phyloP scores from a whole-genome alignment of 1,140 invertebrate species.

The Teleopsis dalmanni region DNA sequence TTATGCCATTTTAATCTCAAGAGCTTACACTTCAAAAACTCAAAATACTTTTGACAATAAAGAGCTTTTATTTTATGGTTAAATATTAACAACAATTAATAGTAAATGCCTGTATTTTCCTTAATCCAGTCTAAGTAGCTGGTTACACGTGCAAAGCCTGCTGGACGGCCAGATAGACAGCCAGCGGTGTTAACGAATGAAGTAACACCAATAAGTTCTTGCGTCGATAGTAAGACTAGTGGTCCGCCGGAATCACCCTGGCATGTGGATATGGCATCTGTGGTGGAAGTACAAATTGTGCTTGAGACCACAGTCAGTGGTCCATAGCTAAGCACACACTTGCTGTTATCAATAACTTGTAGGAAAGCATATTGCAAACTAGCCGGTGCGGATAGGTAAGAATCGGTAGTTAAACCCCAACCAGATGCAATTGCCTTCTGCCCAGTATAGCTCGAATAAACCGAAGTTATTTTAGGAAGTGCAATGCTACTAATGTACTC shows the following conservation, averaged over 20 bases:
- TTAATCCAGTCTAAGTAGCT: slow-evolving; percentile 50
- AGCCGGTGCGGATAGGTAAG: slow-evolving; percentile 25
- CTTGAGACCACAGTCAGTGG: slow-evolving; percentile 9
- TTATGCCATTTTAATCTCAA: too few species aligned
- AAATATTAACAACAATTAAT: slow-evolving; percentile 1
- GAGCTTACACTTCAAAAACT: too few species aligned
- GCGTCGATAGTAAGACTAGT: slow-evolving; percentile 26
- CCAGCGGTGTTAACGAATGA: slow-evolving; percentile 48
- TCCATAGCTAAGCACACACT: slow-evolving; percentile 19
- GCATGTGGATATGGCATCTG: slow-evolving; percentile 27
- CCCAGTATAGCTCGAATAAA: slow-evolving; percentile 20
- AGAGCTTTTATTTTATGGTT: too few species aligned
- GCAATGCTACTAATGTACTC: slow-evolving; percentile 19
- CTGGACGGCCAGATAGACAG: slow-evolving; percentile 47
- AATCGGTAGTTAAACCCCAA: slow-evolving; percentile 38
- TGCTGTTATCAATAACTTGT: slow-evolving; percentile 22
- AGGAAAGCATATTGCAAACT: slow-evolving; percentile 25
- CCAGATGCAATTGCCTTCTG: slow-evolving; percentile 30
- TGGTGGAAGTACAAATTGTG: slow-evolving; percentile 32
- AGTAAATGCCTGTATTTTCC: slow-evolving; percentile 24
- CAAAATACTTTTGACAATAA: too few species aligned
- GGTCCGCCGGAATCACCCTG: slow-evolving; percentile 49
- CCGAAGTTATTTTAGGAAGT: slow-evolving; percentile 17
- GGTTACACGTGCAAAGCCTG: slow-evolving; percentile 49
- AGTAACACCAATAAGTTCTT: slow-evolving; percentile 46